A percentile compares a stretch with the other conserved stretches of the same genome.
These are phyloP conservation scores for Zaprionus ornatus DNA, from an alignment of 1,140 invertebrate species.

Conservation along the genomic window DNA sequence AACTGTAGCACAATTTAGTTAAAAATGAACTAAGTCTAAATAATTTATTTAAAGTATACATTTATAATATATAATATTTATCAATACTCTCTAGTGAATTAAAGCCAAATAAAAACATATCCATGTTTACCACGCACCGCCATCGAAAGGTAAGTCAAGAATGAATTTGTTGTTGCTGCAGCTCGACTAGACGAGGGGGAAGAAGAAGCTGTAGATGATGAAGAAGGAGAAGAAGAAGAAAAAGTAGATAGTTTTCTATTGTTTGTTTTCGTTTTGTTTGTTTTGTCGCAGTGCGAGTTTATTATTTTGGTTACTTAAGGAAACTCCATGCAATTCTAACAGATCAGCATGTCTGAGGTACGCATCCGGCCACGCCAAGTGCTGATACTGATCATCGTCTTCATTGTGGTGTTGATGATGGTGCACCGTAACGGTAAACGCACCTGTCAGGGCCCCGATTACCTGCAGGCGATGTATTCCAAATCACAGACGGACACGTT, in stretches of 20 bases:
- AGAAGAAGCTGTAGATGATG: neutral
- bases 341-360: conserved; percentile 70
- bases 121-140: conserved; percentile 8
- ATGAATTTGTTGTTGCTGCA: neutral
- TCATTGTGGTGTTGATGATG: conserved; percentile 70
- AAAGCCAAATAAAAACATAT: conserved; percentile 1
- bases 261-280: conserved; percentile 39
- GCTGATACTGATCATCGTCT: conserved; percentile 72
- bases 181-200: neutral
- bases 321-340: conserved; percentile 13
- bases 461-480: conserved; percentile 82
- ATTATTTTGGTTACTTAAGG: conserved; percentile 17
- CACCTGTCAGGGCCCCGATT: conserved; percentile 70
- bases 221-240: neutral
- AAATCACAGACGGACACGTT: conserved; percentile 78
- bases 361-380: conserved; percentile 79
- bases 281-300: conserved; percentile 33
- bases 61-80: neutral
- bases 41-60: conserved; percentile 13
- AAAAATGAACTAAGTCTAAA: conserved; percentile 24
- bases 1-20: conserved; percentile 28
- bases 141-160: conserved; percentile 15
- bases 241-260: neutral
- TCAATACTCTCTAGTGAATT: conserved; percentile 10
- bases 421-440: conserved; percentile 74